Evolutionary conservation across 2,113 vertebrate species (phyloP).

Genomic region (Rafetus swinhoei): DNA sequence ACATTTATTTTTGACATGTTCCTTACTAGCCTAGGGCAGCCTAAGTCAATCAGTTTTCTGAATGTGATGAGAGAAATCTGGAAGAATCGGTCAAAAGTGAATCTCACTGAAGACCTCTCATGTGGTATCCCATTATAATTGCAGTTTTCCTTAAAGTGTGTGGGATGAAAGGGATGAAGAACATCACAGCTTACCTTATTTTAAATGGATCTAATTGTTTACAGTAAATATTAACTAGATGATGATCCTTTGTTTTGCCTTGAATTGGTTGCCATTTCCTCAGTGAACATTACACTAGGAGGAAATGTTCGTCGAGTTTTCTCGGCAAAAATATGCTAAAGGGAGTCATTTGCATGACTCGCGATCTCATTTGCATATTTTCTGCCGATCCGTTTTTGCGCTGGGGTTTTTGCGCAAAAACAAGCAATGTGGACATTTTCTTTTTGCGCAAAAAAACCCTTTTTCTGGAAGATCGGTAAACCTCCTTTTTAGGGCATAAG

Average conservation of each 20-base stretch:
- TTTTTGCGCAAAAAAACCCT: too few species aligned
- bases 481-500: too few species aligned
- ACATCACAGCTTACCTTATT: background rate
- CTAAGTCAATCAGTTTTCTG: background rate
- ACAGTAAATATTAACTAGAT: background rate
- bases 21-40: background rate
- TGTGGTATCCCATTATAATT: background rate
- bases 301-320: background rate
- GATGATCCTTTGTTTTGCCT: background rate
- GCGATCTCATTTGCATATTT: too few species aligned
- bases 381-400: too few species aligned
- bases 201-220: background rate
- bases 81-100: background rate
- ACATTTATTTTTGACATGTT: background rate
- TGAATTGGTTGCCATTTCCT: background rate
- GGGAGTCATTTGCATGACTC: too few species aligned
- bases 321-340: too few species aligned
- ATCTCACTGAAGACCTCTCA: background rate
- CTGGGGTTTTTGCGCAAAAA: too few species aligned
- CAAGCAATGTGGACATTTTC: too few species aligned
- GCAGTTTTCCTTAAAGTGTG: background rate
- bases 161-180: conserved; percentile 14
- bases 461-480: too few species aligned
- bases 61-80: background rate
- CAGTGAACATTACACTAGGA: background rate